These are phyloP conservation scores for Zaprionus ghesquierei DNA, from an alignment of 1,140 invertebrate species.

Conservation along the genomic window DNA sequence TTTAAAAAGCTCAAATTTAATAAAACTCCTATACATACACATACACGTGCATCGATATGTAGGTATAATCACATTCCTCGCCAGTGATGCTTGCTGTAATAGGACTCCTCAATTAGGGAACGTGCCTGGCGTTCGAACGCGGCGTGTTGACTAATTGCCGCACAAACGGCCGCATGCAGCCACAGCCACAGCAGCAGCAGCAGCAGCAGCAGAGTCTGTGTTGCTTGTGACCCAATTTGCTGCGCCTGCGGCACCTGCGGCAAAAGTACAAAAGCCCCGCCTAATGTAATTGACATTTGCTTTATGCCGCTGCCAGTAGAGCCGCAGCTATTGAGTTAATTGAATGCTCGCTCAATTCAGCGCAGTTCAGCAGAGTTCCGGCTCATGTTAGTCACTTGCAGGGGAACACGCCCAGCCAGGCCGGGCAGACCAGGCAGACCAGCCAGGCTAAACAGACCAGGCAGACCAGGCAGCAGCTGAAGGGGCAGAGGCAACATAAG, in stretches of 20 bases:
- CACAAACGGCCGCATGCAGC: background rate
- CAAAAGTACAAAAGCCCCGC: conserved; percentile 1
- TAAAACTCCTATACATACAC: background rate
- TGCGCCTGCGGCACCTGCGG: conserved; percentile 1
- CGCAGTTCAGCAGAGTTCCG: conserved; percentile 8
- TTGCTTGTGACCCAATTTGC: background rate
- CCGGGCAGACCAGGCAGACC: background rate
- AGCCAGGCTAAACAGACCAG: background rate
- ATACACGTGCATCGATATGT: background rate
- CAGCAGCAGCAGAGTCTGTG: background rate
- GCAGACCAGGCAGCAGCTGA: background rate
- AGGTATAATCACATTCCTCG: background rate
- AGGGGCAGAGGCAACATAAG: conserved; percentile 23
- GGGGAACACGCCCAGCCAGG: conserved; percentile 1
- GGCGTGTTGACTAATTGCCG: background rate
- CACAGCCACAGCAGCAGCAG: background rate
- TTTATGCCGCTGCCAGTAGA: conserved; percentile 23
- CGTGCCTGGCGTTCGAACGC: background rate
- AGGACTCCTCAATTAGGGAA: background rate
- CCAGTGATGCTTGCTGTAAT: background rate
- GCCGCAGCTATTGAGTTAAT: conserved; percentile 59
- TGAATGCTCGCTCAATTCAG: conserved; percentile 46
- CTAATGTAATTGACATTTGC: conserved; percentile 55
- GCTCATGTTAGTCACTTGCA: conserved; percentile 45
- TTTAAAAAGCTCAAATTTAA: too few relatives aligned